phyloP scores from a whole-genome alignment of 2,888 invertebrate species.

The Hypsopygia costalis region DNA sequence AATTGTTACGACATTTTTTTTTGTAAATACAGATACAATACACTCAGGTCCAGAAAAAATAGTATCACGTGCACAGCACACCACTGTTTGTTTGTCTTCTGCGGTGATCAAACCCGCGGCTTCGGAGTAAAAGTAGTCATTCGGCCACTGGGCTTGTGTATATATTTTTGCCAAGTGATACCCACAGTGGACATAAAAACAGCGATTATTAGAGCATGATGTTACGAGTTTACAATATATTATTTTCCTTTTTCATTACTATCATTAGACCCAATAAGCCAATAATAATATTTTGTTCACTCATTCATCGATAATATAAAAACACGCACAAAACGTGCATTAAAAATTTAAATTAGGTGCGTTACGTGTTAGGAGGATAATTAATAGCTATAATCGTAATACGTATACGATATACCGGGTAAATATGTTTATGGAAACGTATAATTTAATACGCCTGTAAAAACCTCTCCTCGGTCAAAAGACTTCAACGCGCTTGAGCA shows the following conservation, averaged over 20 bases:
- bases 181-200: too few species aligned
- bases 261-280: constrained; percentile 3
- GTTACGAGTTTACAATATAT: constrained; percentile 2
- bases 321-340: not conserved
- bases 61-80: too few species aligned
- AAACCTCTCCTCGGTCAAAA: constrained; percentile 26
- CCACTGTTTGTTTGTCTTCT: too few species aligned
- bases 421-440: not conserved
- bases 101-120: too few species aligned
- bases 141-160: too few species aligned
- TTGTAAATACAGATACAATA: too few species aligned
- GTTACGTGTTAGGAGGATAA: not conserved
- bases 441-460: not conserved
- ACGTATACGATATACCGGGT: not conserved
- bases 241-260: constrained; percentile 5
- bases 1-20: too few species aligned
- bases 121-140: too few species aligned
- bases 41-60: too few species aligned
- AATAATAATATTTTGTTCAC: constrained; percentile 2
- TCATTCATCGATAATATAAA: not conserved
- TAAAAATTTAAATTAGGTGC: not conserved
- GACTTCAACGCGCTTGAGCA: constrained; percentile 42
- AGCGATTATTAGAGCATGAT: not conserved
- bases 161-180: too few species aligned
- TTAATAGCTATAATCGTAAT: not conserved